Base-by-base conservation (phyloP, 1,140 invertebrate species). In the Trichogramma pretiosum region DNA sequence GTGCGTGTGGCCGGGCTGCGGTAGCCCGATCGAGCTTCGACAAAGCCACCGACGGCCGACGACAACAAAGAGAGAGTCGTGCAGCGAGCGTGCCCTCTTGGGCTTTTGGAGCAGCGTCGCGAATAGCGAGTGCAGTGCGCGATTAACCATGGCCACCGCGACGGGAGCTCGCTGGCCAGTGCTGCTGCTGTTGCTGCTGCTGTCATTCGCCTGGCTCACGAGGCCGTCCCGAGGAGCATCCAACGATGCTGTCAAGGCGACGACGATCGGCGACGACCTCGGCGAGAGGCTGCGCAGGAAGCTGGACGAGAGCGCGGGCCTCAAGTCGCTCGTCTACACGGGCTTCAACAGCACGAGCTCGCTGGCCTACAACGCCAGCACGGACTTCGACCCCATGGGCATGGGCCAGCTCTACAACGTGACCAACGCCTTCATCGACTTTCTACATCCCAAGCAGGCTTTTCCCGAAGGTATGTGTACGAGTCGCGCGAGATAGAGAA, bases 391-490 rank as follows among this genome's bases (percentile, higher is more conserved):
- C 56, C 74, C 80, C 52, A 74, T 74, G 55, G 80, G 80, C 32
- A 83, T 83, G 81, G 75, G 75, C 28, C 77, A 79, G 56, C 72
- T 83, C 14, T 83, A 83, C 71, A 78, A 80, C 58, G 72, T 78
- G 23, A 80, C 79, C 23, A 75, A 77, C 53, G 60, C 71, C 53
- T 76, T 83, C 64, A 77, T 83, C 58, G 74, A 81, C 62, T 53
- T 78, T 18, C 50, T 77, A 0, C 67, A 74, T 47, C 60, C 64
- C 35, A 72, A 73, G 41, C 69, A 76, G 43, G 68, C 75, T 16
- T 69, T 72, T 53, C 76, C 77, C 30, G 63, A 75, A 50, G 75
- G 77, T 79, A 52, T 72, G 74, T 67, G n/a, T 19, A n/a, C 11
- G 5, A 28, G 5, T 5, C 11, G 38, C 11, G 37, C 17, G 13